Evolutionary conservation across 2,797 vertebrate species (phyloP).

Genomic region (Peromyscus aztecus): DNA sequence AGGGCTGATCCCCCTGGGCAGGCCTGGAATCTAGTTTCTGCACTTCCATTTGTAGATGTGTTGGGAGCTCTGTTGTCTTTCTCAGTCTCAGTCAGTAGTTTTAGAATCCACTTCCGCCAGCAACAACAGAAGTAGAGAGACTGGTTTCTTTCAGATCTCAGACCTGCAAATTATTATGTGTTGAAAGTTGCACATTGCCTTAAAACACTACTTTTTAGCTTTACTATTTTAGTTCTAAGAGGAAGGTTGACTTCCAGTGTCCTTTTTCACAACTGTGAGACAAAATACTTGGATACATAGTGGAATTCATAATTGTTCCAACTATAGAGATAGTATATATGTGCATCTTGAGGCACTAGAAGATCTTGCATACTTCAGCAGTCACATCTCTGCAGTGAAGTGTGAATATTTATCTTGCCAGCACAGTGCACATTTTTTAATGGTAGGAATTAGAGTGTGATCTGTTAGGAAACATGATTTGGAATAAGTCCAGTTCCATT

Average conservation of each 20-base stretch:
- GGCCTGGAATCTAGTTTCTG: background rate
- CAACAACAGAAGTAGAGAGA: background rate
- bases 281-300: background rate
- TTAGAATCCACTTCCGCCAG: background rate
- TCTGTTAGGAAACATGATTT: background rate
- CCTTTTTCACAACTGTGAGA: background rate
- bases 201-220: constrained; percentile 9
- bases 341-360: background rate
- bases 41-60: background rate
- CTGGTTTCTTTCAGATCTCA: background rate
- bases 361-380: background rate
- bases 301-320: constrained; percentile 20
- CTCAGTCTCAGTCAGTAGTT: background rate
- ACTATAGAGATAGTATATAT: background rate
- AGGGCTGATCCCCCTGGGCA: background rate
- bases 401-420: background rate
- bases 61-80: constrained; percentile 28
- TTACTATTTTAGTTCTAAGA: background rate
- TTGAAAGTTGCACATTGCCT: constrained; percentile 14
- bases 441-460: background rate
- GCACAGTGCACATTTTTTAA: background rate
- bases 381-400: background rate
- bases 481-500: too few species aligned
- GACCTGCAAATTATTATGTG: background rate
- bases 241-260: constrained; percentile 34